A percentile compares a stretch with the other conserved stretches of the same genome.
Evolutionary conservation across 2,797 vertebrate species (phyloP).

Genomic region (Coregonus ussuriensis): DNA sequence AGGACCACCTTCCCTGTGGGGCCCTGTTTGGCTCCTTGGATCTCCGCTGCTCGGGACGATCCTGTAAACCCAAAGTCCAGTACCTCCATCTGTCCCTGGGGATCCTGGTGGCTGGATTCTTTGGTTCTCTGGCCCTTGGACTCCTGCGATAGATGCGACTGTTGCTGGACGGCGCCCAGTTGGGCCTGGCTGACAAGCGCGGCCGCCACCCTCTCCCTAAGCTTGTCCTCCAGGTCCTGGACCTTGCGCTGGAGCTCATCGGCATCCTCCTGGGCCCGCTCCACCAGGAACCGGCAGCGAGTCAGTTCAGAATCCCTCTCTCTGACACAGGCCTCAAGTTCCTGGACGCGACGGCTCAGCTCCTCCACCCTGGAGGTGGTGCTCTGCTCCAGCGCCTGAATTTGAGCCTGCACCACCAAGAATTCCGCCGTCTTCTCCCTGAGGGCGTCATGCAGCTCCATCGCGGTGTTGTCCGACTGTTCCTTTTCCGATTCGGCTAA

Average conservation of each 20-base stretch:
- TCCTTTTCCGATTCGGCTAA: constrained; percentile 43
- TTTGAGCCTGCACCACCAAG: constrained; percentile 72
- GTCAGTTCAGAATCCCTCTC: constrained; percentile 81
- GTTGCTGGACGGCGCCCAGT: constrained; percentile 77
- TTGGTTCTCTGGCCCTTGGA: constrained; percentile 17
- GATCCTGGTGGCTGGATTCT: constrained; percentile 32
- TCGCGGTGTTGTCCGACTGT: constrained; percentile 24
- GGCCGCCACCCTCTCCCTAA: constrained; percentile 83
- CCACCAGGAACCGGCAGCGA: constrained; percentile 71
- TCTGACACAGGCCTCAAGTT: constrained; percentile 74
- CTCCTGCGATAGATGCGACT: constrained; percentile 24
- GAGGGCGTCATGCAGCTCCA: constrained; percentile 65
- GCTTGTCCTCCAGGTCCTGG: constrained; percentile 76
- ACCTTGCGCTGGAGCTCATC: constrained; percentile 74
- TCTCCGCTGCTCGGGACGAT: constrained; percentile 56
- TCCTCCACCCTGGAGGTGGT: constrained; percentile 62
- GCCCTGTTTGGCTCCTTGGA: constrained; percentile 48
- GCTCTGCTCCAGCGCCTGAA: constrained; percentile 74
- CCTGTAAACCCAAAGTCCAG: constrained; percentile 48
- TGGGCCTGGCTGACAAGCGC: constrained; percentile 83
- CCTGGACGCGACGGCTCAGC: constrained; percentile 69
- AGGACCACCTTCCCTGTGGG: constrained; percentile 62
- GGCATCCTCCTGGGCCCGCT: constrained; percentile 71
- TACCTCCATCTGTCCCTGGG: constrained; percentile 12
- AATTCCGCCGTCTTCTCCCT: constrained; percentile 69